These are phyloP conservation scores for Parnassius mnemosyne DNA, from an alignment of 2,888 invertebrate species.

Conservation along the genomic window DNA sequence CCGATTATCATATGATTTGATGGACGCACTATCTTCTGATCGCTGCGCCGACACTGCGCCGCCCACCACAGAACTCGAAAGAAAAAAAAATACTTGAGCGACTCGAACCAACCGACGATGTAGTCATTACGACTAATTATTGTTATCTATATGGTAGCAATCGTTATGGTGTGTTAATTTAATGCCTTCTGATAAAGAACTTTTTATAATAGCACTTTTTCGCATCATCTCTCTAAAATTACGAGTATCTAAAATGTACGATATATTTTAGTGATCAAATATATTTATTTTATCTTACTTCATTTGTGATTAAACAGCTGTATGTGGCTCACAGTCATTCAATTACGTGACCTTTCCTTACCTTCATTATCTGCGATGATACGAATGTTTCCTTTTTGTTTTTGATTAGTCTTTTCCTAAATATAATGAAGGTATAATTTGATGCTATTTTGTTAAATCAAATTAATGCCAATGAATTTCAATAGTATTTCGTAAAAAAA, in stretches of 20 bases:
- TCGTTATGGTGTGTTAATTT: slow-evolving; percentile 66
- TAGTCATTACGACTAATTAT: slow-evolving; percentile 77
- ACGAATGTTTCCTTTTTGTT: slow-evolving; percentile 59
- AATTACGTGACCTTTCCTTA: slow-evolving; percentile 46
- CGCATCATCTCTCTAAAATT: background rate
- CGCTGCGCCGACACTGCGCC: slow-evolving; percentile 57
- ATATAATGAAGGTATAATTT: too few species aligned
- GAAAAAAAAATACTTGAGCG: slow-evolving; percentile 49
- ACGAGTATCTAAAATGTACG: too few species aligned
- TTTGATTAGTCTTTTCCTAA: slow-evolving; percentile 33
- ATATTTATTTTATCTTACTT: background rate
- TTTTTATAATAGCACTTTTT: slow-evolving; percentile 62
- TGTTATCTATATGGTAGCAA: slow-evolving; percentile 78
- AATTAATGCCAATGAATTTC: too few species aligned
- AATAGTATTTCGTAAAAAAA: too few species aligned
- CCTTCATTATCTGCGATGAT: slow-evolving; percentile 77
- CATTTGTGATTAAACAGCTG: slow-evolving; percentile 66
- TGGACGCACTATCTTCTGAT: slow-evolving; percentile 76
- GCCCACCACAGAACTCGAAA: slow-evolving; percentile 72
- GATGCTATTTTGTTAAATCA: too few species aligned
- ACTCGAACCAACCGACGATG: slow-evolving; percentile 53
- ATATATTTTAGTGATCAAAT: background rate
- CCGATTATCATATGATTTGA: slow-evolving; percentile 80
- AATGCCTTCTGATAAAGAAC: slow-evolving; percentile 55
- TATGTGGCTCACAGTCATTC: slow-evolving; percentile 39